These are phyloP conservation scores for Tachina lurida DNA, from an alignment of 2,888 invertebrate species.

Conservation along the genomic window DNA sequence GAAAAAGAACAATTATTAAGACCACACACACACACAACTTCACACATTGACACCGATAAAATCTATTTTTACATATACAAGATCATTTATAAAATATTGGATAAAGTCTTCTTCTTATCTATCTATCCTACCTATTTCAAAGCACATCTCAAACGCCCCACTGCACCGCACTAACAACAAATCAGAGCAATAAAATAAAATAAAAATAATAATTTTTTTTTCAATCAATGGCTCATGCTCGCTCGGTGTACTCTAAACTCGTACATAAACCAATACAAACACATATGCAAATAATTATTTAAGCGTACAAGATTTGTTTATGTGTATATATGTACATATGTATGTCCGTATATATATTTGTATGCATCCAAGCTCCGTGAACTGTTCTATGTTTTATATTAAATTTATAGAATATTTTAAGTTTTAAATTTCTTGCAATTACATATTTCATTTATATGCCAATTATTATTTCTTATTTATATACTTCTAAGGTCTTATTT, in stretches of 20 bases:
- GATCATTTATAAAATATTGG: conserved; percentile 46
- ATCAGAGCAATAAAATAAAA: conserved; percentile 41
- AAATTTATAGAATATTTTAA: conserved; percentile 49
- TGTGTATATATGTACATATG: neutral
- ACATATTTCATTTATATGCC: conserved; percentile 35
- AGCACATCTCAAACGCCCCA: conserved; percentile 62
- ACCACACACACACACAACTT: conserved; percentile 11
- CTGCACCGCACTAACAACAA: conserved; percentile 64
- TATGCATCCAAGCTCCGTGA: conserved; percentile 67
- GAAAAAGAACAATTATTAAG: conserved; percentile 26
- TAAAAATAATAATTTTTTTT: conserved; percentile 24
- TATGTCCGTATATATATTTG: conserved; percentile 16
- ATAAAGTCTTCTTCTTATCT: conserved; percentile 31
- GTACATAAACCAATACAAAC: conserved; percentile 41
- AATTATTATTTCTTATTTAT: conserved; percentile 42
- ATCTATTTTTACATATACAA: neutral
- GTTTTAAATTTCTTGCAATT: conserved; percentile 28
- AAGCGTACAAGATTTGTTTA: neutral
- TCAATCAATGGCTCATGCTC: conserved; percentile 36
- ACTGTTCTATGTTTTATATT: conserved; percentile 29
- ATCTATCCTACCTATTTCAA: conserved; percentile 45
- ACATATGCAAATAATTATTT: conserved; percentile 12
- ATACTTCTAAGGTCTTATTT: conserved; percentile 54
- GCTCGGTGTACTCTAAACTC: conserved; percentile 32
- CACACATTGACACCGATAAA: conserved; percentile 39